Evolutionary conservation across 92 coral and sea anemone species (phyloP).

Genomic region (Epizoanthus rinbou): DNA sequence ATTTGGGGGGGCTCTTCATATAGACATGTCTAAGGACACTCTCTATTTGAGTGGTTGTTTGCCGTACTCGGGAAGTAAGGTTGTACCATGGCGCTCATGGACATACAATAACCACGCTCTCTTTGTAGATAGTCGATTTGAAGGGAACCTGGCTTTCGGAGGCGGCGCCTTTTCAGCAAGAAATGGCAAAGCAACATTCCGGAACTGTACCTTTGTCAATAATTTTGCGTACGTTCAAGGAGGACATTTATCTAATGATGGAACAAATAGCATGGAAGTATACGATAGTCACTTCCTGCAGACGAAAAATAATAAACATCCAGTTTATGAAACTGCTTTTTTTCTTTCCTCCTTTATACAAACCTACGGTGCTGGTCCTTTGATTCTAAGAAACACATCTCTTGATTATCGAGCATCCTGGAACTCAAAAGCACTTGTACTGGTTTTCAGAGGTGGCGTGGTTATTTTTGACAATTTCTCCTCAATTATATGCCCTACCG

Average conservation of each 20-base stretch:
- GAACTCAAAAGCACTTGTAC: neutral
- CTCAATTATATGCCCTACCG: conserved; percentile 14
- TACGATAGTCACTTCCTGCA: conserved; percentile 13
- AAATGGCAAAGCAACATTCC: neutral
- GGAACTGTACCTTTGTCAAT: conserved; percentile 18
- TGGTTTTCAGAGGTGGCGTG: conserved; percentile 5
- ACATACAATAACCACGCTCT: conserved; percentile 19
- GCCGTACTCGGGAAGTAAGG: neutral
- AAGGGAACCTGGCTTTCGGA: neutral
- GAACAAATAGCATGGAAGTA: neutral
- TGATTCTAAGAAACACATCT: conserved; percentile 13
- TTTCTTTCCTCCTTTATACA: conserved; percentile 23
- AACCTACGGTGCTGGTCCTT: conserved; percentile 35
- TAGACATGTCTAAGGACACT: conserved; percentile 15
- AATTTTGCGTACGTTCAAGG: conserved; percentile 36
- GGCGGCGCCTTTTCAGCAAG: neutral
- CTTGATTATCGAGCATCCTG: neutral
- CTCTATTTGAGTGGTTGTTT: conserved; percentile 4
- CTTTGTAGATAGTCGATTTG: conserved; percentile 37
- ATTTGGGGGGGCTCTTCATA: conserved; percentile 44
- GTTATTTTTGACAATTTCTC: conserved; percentile 35
- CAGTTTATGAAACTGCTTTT: no score
- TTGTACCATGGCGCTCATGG: conserved; percentile 43
- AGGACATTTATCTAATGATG: conserved; percentile 12
- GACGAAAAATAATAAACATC: neutral